These are phyloP conservation scores for Spea multiplicata DNA, from an alignment of 2,113 vertebrate species.

Conservation along the genomic window DNA sequence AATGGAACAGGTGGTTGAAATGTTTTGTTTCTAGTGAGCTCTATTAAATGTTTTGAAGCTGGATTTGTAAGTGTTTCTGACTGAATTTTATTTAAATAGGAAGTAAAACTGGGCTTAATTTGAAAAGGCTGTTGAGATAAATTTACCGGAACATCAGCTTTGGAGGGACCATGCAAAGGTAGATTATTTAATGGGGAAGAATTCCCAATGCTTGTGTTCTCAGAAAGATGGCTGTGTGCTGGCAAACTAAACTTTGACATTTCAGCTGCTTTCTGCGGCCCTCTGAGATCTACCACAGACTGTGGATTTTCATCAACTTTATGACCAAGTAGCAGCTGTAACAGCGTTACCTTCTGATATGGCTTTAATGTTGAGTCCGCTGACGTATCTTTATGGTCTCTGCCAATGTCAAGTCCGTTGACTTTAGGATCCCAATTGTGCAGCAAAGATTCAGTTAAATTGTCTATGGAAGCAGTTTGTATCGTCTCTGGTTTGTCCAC, in stretches of 20 bases:
- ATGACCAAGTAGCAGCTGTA: conserved; percentile 91
- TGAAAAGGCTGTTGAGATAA: conserved; percentile 68
- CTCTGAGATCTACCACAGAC: conserved; percentile 69
- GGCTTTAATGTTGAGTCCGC: conserved; percentile 78
- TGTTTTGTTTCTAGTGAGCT: conserved; percentile 73
- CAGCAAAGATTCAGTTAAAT: conserved; percentile 87
- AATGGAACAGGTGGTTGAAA: conserved; percentile 68
- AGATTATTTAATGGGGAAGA: conserved; percentile 73
- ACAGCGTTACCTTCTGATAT: conserved; percentile 89
- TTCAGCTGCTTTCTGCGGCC: conserved; percentile 69
- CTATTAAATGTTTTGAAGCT: conserved; percentile 66
- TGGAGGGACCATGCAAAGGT: conserved; percentile 62
- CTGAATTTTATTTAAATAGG: conserved; percentile 60
- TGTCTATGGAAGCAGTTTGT: conserved; percentile 78
- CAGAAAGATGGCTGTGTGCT: conserved; percentile 66
- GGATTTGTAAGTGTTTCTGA: conserved; percentile 61
- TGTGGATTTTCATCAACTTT: conserved; percentile 80
- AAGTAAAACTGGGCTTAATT: conserved; percentile 64
- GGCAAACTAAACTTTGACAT: conserved; percentile 70
- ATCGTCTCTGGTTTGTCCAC: conserved; percentile 64
- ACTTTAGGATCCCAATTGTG: conserved; percentile 91
- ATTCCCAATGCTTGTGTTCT: conserved; percentile 66
- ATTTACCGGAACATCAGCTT: conserved; percentile 73
- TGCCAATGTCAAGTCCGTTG: conserved; percentile 63
- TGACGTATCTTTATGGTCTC: conserved; percentile 76